Percentiles rank a stretch among this genome's conserved stretches.
phyloP scores from a whole-genome alignment of 1,140 invertebrate species.

The Paralvinella palmiformis region DNA sequence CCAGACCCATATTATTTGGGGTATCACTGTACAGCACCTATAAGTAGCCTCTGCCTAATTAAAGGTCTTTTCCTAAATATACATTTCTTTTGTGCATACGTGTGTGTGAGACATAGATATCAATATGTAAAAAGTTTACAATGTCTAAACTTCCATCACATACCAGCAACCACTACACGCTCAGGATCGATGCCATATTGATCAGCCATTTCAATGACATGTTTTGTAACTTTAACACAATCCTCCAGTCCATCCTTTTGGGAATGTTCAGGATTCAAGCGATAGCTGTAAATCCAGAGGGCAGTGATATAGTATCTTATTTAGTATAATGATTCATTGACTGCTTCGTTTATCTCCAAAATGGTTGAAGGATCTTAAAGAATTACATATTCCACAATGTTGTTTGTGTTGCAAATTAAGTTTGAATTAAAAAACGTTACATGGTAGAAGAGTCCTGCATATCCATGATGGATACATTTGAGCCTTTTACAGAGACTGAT shows the following conservation, averaged over 20 bases:
- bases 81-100: background rate
- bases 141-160: background rate
- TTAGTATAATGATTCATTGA: too few species aligned
- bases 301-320: too few species aligned
- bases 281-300: conserved; percentile 3
- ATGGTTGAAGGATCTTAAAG: too few species aligned
- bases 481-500: too few species aligned
- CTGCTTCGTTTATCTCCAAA: too few species aligned
- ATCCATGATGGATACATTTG: too few species aligned
- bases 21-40: background rate
- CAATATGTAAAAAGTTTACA: background rate
- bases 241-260: background rate
- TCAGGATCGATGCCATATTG: background rate
- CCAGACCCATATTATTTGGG: background rate
- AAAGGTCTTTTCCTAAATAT: background rate
- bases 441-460: too few species aligned
- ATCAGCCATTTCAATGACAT: background rate
- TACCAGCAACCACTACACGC: conserved; percentile 5
- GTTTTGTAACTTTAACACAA: background rate
- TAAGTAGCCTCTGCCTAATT: background rate
- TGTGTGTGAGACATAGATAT: background rate
- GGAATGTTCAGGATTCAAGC: background rate
- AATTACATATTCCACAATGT: too few species aligned
- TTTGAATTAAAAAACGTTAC: too few species aligned
- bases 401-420: too few species aligned